Evolutionary conservation across 1,140 invertebrate genomes (phyloP).

Genomic region (Mercenaria mercenaria): DNA sequence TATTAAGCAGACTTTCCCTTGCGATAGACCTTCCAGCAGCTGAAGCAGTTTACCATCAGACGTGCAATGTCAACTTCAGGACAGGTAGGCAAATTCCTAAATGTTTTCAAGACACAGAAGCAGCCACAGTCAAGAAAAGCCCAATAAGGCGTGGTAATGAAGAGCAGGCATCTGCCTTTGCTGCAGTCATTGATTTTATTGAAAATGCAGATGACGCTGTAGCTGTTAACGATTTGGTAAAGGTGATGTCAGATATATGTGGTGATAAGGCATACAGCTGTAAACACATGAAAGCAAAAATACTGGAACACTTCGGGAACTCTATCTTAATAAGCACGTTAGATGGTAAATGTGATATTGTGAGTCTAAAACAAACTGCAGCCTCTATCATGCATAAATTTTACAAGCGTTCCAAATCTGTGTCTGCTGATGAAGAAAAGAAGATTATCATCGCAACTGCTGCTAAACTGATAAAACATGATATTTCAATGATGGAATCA

Average conservation of each 20-base stretch:
- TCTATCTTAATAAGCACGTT: slow-evolving; percentile 30
- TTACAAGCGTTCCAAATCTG: slow-evolving; percentile 7
- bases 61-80: no score
- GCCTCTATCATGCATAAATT: slow-evolving; percentile 48
- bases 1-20: no score
- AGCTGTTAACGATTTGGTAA: not conserved
- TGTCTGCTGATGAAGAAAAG: slow-evolving; percentile 49
- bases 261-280: slow-evolving; percentile 37
- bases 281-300: slow-evolving; percentile 54
- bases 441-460: slow-evolving; percentile 26
- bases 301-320: slow-evolving; percentile 49
- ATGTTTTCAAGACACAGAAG: no score
- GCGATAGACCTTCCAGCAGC: no score
- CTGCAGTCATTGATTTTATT: no score
- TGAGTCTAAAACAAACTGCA: slow-evolving; percentile 42
- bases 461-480: slow-evolving; percentile 41
- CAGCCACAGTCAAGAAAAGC: no score
- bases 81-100: no score
- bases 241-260: not conserved
- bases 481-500: not conserved
- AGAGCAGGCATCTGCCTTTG: no score
- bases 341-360: slow-evolving; percentile 35
- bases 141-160: no score
- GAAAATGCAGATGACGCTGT: no score
- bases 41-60: no score